Evolutionary conservation across 1,140 invertebrate species (phyloP).

Genomic region (Drosophila littoralis): DNA sequence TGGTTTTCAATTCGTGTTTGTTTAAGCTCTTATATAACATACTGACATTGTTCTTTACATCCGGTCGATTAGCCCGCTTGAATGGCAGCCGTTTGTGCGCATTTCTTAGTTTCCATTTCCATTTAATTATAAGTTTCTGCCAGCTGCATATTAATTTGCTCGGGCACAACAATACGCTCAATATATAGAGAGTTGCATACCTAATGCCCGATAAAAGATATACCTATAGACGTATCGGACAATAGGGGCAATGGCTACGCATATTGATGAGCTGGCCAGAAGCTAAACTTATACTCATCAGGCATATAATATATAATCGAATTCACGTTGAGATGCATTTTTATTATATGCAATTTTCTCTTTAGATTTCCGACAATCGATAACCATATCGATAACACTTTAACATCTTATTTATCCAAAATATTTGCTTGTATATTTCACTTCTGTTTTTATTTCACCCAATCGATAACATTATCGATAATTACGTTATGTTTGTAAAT

Average conservation of each 20-base stretch:
- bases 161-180: constrained; percentile 1
- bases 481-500: neutral
- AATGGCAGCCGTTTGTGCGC: constrained; percentile 5
- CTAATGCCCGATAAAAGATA: constrained; percentile 24
- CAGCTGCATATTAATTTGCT: constrained; percentile 62
- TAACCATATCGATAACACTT: too few relatives aligned
- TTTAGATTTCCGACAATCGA: too few relatives aligned
- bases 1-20: too few relatives aligned
- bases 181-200: constrained; percentile 33
- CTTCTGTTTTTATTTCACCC: neutral
- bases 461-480: neutral
- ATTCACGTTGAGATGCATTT: too few relatives aligned
- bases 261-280: constrained; percentile 30
- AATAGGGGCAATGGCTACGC: constrained; percentile 28
- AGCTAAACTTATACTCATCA: neutral
- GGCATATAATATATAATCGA: neutral
- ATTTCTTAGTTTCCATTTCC: constrained; percentile 33
- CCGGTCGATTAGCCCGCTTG: constrained; percentile 3
- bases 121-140: constrained; percentile 52
- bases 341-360: too few relatives aligned
- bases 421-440: too few relatives aligned
- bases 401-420: too few relatives aligned
- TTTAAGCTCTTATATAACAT: neutral
- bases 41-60: constrained; percentile 14
- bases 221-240: constrained; percentile 20